phyloP scores from a whole-genome alignment of 2,797 vertebrate species.

The Craterocephalus amniculus region DNA sequence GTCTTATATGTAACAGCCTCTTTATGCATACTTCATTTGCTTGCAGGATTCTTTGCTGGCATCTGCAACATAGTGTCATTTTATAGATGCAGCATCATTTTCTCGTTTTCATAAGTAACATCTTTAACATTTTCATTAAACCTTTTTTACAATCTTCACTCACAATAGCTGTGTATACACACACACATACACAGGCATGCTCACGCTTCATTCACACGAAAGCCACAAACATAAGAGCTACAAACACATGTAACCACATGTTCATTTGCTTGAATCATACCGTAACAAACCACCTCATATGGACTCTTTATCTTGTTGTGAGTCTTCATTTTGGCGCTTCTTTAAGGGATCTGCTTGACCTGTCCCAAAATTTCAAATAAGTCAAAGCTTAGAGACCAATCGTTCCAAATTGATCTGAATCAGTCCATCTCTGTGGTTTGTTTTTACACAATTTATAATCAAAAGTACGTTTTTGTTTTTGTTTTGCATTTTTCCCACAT shows the following conservation, averaged over 20 bases:
- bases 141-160: conserved; percentile 49
- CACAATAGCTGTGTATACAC: conserved; percentile 55
- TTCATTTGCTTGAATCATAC: conserved; percentile 27
- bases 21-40: conserved; percentile 50
- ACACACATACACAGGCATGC: conserved; percentile 58
- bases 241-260: conserved; percentile 29
- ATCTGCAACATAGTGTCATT: conserved; percentile 58
- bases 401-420: conserved; percentile 11
- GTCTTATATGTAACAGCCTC: conserved; percentile 51
- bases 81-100: conserved; percentile 47
- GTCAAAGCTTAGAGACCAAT: conserved; percentile 13
- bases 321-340: conserved; percentile 13
- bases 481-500: conserved; percentile 12
- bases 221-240: conserved; percentile 55
- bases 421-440: conserved; percentile 20
- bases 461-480: conserved; percentile 8
- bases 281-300: neutral
- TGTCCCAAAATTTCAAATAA: neutral
- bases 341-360: neutral
- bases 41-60: conserved; percentile 55
- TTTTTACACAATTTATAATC: conserved; percentile 50
- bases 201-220: conserved; percentile 46
- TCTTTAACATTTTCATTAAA: conserved; percentile 34
- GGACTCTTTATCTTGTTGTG: conserved; percentile 3
- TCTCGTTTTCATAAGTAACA: conserved; percentile 16